Base-by-base conservation (phyloP, 2,113 vertebrate species). In the Lethenteron reissneri region DNA sequence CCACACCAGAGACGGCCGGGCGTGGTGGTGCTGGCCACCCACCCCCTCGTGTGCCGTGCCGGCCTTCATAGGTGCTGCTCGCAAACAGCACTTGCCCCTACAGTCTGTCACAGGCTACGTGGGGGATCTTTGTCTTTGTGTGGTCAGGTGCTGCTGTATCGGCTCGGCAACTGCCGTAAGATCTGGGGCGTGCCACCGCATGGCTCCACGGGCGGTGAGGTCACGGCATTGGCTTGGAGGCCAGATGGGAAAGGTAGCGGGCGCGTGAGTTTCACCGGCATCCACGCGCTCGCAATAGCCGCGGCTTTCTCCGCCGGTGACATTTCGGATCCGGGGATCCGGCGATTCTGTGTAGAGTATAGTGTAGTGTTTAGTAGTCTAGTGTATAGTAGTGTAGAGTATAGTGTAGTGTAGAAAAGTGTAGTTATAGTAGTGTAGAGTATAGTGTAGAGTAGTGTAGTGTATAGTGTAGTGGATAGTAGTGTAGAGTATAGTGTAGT, bases 101-200 rank as follows among this genome's bases (percentile, higher is more conserved):
- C 17, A 19, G 17, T 19, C 17, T 19, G 17, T 19, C 17, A 19
- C 17, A 19, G 17, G 17, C 17, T 19, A 19, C 19, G 62, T 4
- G 8, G 8, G 62, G 14, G 19, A 19, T 15, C 19, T 64, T 15
- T 64, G 15, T 64, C 5, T 64, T 19, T 19, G 17, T 19, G 17
- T 64, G 62, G 19, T 41, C 74, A 99, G 94, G 82, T 99, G 77
- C 81, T 97, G 56, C 84, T 99, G 56, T 92, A 99, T 79, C 87
- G 94, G 2, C 84, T 97, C 73, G 86, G 87, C 68, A 91, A 88
- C 78, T 95, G 97, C 74, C 91, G 96, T 57, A 85, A 92, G 25
- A 90, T 99, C n/a, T 99, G 94, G 94, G 92, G 86, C 78, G 82
- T 97, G 74, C 84, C 88, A 17, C 89, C 91, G 56, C 92, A 86